Conservation (phyloP, 37 sponge, comb jelly and placozoan species). For the Bolinopsis microptera region DNA sequence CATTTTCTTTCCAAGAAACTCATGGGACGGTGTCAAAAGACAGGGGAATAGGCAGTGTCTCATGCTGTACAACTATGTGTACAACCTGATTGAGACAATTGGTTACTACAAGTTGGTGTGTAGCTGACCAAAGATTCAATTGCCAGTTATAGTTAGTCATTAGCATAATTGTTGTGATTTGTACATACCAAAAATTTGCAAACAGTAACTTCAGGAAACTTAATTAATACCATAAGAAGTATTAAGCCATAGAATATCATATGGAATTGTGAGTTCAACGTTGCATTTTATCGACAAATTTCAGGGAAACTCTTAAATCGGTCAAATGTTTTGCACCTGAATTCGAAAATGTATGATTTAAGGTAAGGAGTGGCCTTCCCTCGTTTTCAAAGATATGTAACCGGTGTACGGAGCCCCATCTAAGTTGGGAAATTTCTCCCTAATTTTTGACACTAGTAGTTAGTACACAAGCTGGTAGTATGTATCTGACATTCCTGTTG, state of each 20-base stretch:
- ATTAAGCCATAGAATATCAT: neutral
- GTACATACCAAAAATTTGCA: neutral
- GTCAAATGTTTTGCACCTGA: neutral
- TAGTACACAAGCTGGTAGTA: conserved; percentile 14
- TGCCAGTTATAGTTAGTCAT: too few relatives aligned
- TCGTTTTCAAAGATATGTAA: neutral
- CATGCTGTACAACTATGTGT: too few relatives aligned
- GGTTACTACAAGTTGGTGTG: too few relatives aligned
- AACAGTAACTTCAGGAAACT: neutral
- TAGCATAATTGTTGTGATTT: too few relatives aligned
- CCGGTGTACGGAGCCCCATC: conserved; percentile 1
- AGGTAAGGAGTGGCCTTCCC: neutral
- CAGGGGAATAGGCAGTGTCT: too few relatives aligned
- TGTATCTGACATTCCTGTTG: neutral
- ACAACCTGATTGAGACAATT: too few relatives aligned
- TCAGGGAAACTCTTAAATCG: neutral
- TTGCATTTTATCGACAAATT: neutral
- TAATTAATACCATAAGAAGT: neutral
- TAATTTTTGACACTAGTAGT: neutral
- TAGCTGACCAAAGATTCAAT: too few relatives aligned
- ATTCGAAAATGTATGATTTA: neutral
- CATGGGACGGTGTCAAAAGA: too few relatives aligned
- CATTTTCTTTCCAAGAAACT: too few relatives aligned
- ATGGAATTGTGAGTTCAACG: neutral
- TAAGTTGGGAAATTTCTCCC: neutral